Evolutionary conservation across 2,888 invertebrate species (phyloP).

Genomic region (Acanthopleura granulata): DNA sequence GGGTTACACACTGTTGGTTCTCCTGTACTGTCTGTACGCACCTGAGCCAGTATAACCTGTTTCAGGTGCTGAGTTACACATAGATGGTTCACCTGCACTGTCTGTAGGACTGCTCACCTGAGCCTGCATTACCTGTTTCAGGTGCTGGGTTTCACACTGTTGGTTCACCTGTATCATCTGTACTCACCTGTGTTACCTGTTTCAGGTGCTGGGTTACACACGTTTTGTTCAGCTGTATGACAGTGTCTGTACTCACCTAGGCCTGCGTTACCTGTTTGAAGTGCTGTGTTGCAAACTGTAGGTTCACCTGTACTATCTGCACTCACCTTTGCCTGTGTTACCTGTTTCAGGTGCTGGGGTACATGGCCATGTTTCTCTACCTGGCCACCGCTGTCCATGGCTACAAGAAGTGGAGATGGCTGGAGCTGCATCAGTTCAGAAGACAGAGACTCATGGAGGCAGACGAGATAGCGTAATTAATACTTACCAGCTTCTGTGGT

Average conservation of each 20-base stretch:
- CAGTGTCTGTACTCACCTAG: too few relatives aligned
- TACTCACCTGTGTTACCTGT: constrained; percentile 17
- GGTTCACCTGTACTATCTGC: too few relatives aligned
- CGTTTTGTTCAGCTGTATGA: too few relatives aligned
- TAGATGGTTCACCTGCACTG: constrained; percentile 51
- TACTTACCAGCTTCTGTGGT: neutral
- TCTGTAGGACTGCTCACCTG: too few relatives aligned
- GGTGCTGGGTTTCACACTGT: too few relatives aligned
- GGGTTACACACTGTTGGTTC: too few relatives aligned
- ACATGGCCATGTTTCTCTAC: constrained; percentile 51
- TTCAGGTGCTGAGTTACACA: constrained; percentile 51
- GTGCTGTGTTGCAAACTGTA: too few relatives aligned
- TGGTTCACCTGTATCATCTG: too few relatives aligned
- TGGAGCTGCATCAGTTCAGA: constrained; percentile 21
- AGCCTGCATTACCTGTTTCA: too few relatives aligned
- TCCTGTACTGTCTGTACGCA: too few relatives aligned
- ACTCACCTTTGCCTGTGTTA: neutral
- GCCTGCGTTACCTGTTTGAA: too few relatives aligned
- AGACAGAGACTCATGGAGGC: constrained; percentile 26
- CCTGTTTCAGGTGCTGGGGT: constrained; percentile 48
- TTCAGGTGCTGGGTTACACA: constrained; percentile 52
- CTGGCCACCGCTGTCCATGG: constrained; percentile 46
- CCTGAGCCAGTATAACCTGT: neutral
- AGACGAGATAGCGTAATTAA: neutral
- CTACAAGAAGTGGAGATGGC: constrained; percentile 47